These are phyloP conservation scores for Stramonita haemastoma DNA, from an alignment of 2,888 invertebrate species.

Conservation along the genomic window DNA sequence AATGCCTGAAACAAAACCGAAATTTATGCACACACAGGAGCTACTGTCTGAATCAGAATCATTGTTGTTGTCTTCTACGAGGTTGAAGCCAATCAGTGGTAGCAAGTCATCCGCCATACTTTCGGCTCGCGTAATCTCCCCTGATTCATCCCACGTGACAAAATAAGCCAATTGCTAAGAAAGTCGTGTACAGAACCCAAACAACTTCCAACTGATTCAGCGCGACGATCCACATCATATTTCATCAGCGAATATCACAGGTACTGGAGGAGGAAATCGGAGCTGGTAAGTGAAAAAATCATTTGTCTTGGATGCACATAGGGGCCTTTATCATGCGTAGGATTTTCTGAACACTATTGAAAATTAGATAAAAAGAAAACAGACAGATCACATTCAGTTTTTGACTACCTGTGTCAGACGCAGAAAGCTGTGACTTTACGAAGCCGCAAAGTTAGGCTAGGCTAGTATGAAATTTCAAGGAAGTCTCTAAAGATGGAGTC, in stretches of 20 bases:
- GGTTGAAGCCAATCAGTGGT: slow-evolving; percentile 64
- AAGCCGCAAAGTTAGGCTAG: no score
- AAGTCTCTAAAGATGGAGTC: no score
- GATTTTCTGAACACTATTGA: no score
- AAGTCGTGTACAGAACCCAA: slow-evolving; percentile 59
- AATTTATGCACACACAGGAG: slow-evolving; percentile 27
- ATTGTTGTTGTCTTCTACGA: slow-evolving; percentile 52
- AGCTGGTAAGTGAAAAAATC: no score
- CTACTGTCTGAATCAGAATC: slow-evolving; percentile 54
- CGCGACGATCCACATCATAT: not conserved
- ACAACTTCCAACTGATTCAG: not conserved
- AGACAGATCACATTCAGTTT: no score
- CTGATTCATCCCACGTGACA: slow-evolving; percentile 24
- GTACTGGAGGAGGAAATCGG: no score
- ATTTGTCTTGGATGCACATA: no score
- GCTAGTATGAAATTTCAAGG: no score
- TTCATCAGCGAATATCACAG: not conserved
- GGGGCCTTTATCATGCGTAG: no score
- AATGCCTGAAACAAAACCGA: not conserved
- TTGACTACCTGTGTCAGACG: no score
- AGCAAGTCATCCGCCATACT: slow-evolving; percentile 66
- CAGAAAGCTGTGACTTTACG: no score
- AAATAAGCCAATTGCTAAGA: slow-evolving; percentile 56
- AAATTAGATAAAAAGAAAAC: no score
- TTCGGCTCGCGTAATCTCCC: slow-evolving; percentile 27